Percentiles rank a stretch among this genome's conserved stretches.
Evolutionary conservation across 1,140 invertebrate species (phyloP).

Genomic region (Drosophila pseudoobscura): DNA sequence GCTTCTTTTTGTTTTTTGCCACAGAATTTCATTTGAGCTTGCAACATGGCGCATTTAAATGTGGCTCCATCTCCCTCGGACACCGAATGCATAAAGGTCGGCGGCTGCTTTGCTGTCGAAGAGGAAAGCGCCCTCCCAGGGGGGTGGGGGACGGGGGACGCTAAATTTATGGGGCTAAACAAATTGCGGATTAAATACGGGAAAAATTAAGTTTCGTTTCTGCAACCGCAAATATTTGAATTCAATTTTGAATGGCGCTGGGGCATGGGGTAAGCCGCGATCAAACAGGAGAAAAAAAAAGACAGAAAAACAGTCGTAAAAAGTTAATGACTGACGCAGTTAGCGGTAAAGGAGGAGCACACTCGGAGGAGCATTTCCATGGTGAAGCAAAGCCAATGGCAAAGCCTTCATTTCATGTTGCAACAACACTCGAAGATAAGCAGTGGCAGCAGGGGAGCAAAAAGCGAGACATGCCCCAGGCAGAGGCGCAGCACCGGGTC

Average conservation of each 20-base stretch:
- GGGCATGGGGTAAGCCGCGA: constrained; percentile 11
- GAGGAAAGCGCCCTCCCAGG: too few relatives aligned
- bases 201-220: constrained; percentile 19
- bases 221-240: constrained; percentile 66
- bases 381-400: not conserved
- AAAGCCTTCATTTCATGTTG: constrained; percentile 68
- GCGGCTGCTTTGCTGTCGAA: constrained; percentile 15
- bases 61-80: constrained; percentile 8
- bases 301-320: constrained; percentile 47
- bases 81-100: constrained; percentile 35
- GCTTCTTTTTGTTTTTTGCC: constrained; percentile 55
- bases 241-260: constrained; percentile 56
- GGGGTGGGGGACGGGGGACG: too few relatives aligned
- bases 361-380: constrained; percentile 26
- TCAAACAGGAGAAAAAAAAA: constrained; percentile 7
- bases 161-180: constrained; percentile 59
- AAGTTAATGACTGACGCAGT: constrained; percentile 70
- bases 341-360: constrained; percentile 34
- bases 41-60: constrained; percentile 77
- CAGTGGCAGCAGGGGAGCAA: constrained; percentile 1
- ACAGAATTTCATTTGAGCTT: constrained; percentile 80
- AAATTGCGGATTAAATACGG: constrained; percentile 55
- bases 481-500: constrained; percentile 9
- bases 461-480: constrained; percentile 10
- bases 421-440: constrained; percentile 74